Conservation (phyloP, 2,888 invertebrate species). For the Gari tellinella region DNA sequence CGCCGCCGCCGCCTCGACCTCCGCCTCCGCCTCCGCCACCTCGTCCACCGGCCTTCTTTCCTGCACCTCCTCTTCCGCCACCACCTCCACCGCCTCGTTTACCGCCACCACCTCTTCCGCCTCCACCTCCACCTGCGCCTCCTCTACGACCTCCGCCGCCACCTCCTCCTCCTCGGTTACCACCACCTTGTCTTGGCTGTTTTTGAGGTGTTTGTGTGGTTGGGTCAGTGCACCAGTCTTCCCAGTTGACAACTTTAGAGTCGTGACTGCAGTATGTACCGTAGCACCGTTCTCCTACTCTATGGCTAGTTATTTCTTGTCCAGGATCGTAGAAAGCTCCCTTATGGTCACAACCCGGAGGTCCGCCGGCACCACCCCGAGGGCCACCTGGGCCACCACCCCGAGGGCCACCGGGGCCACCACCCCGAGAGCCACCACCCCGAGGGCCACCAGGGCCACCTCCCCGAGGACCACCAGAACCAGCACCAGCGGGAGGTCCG, state of each 20-base stretch:
- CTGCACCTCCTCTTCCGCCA: slow-evolving; percentile 2
- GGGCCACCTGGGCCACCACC: neutral
- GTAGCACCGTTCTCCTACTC: slow-evolving; percentile 50
- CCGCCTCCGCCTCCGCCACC: neutral
- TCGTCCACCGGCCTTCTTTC: slow-evolving; percentile 4
- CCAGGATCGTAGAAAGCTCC: slow-evolving; percentile 45
- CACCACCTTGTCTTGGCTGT: neutral
- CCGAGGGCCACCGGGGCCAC: neutral
- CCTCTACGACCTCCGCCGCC: slow-evolving; percentile 4
- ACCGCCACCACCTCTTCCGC: slow-evolving; percentile 7
- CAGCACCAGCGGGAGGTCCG: neutral
- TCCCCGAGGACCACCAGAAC: neutral
- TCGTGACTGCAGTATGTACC: slow-evolving; percentile 55
- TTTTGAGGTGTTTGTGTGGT: slow-evolving; percentile 12
- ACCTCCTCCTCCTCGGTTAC: neutral
- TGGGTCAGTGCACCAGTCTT: slow-evolving; percentile 50
- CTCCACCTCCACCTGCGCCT: slow-evolving; percentile 4
- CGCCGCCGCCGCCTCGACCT: neutral
- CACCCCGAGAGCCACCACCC: neutral
- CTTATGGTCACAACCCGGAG: slow-evolving; percentile 38
- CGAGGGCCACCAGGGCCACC: neutral
- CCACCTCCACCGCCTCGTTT: slow-evolving; percentile 11
- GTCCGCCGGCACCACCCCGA: neutral
- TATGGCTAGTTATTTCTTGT: slow-evolving; percentile 47
- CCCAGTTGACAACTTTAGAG: slow-evolving; percentile 53